phyloP scores from a whole-genome alignment of 2,113 vertebrate genomes.

The Trematomus loennbergii region DNA sequence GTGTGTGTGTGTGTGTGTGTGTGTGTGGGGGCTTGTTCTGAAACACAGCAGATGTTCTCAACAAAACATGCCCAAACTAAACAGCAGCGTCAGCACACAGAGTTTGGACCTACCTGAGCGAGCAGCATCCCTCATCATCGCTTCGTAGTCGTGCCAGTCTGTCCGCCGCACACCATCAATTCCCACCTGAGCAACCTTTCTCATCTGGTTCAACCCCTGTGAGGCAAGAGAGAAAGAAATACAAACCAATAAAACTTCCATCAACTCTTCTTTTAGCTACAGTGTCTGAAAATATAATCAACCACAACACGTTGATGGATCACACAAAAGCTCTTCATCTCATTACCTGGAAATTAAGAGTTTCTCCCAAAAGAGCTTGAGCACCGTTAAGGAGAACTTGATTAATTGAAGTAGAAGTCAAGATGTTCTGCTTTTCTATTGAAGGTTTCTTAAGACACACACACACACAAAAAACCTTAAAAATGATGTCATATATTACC shows the following conservation, averaged over 20 bases:
- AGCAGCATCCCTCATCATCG: slow-evolving; percentile 88
- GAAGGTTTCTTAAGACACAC: background rate
- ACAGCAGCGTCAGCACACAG: slow-evolving; percentile 20
- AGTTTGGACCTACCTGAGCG: slow-evolving; percentile 84
- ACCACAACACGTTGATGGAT: too few species aligned
- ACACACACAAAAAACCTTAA: too few species aligned
- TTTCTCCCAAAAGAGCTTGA: background rate
- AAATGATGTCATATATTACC: too few species aligned
- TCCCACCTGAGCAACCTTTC: slow-evolving; percentile 76
- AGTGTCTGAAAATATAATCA: background rate
- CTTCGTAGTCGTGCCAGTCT: slow-evolving; percentile 93
- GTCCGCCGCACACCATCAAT: slow-evolving; percentile 83
- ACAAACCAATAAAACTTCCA: background rate
- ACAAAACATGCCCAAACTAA: background rate
- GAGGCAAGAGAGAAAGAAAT: slow-evolving; percentile 5
- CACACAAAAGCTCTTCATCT: background rate
- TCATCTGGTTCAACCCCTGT: slow-evolving; percentile 81
- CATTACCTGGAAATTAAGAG: background rate
- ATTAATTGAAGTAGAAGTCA: background rate
- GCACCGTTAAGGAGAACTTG: background rate
- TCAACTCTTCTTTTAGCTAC: background rate
- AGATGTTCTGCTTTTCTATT: too few species aligned
- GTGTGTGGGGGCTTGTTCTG: background rate
- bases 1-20: slow-evolving; percentile 22
- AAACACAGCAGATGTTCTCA: slow-evolving; percentile 33